These are phyloP conservation scores for Beaufortia kweichowensis DNA, from an alignment of 2,113 vertebrate genomes.

Conservation along the genomic window DNA sequence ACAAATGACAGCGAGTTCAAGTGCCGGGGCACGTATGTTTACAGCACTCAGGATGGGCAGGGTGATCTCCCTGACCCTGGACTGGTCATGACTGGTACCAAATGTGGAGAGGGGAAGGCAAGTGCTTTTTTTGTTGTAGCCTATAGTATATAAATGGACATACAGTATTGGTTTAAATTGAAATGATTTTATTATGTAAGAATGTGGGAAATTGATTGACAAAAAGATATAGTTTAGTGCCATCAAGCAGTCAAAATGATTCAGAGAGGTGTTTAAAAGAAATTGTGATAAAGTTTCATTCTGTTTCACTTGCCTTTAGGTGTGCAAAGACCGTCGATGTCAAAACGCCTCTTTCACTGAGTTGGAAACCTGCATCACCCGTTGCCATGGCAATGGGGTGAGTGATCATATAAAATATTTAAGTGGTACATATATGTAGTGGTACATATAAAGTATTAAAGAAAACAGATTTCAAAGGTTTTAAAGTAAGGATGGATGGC, in stretches of 20 bases:
- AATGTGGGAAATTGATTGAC: too few species aligned
- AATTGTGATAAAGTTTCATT: background rate
- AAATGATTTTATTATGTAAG: too few species aligned
- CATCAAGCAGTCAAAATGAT: too few species aligned
- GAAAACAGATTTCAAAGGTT: too few species aligned
- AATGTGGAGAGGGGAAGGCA: conserved; percentile 89
- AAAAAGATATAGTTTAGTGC: too few species aligned
- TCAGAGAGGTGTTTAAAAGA: too few species aligned
- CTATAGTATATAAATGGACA: too few species aligned
- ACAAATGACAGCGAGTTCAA: conserved; percentile 79
- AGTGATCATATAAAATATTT: background rate
- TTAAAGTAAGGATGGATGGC: too few species aligned
- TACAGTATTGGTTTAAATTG: too few species aligned
- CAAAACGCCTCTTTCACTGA: conserved; percentile 83
- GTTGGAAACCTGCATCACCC: conserved; percentile 79
- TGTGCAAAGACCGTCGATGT: conserved; percentile 86
- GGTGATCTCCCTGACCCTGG: conserved; percentile 83
- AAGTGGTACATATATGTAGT: too few species aligned
- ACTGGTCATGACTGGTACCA: conserved; percentile 89
- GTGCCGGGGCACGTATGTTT: conserved; percentile 83
- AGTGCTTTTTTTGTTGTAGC: conserved; percentile 45
- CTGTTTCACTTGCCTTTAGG: conserved; percentile 69
- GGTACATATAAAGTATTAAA: too few species aligned
- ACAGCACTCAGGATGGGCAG: conserved; percentile 80
- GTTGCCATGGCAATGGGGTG: conserved; percentile 78